Evolutionary conservation across 2,113 vertebrate species (phyloP).

Genomic region (Melanostigma gelatinosum): DNA sequence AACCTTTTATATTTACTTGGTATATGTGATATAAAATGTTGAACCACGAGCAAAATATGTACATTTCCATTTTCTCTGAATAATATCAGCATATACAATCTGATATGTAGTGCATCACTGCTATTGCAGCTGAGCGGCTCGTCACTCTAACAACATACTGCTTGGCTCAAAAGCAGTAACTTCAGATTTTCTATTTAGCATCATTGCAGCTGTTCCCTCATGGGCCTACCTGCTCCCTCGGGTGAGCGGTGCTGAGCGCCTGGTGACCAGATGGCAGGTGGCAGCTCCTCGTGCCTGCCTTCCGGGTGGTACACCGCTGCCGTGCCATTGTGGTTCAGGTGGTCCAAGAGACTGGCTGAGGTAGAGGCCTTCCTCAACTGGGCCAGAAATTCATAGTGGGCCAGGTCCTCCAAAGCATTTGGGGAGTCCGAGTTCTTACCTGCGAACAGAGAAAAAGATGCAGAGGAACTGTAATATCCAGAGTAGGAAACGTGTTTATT

Average conservation of each 20-base stretch:
- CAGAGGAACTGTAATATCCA: not conserved
- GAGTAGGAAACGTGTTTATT: not conserved
- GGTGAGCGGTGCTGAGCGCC: constrained; percentile 74
- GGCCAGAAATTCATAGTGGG: constrained; percentile 77
- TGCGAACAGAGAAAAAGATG: constrained; percentile 30
- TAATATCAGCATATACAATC: constrained; percentile 1
- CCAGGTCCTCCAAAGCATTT: constrained; percentile 73
- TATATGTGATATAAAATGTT: not conserved
- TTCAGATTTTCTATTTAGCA: not conserved
- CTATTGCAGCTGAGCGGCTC: not conserved
- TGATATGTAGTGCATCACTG: not conserved
- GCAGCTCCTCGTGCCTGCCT: constrained; percentile 65
- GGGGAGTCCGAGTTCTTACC: constrained; percentile 75
- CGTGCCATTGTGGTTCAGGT: constrained; percentile 68
- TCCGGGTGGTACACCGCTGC: constrained; percentile 46
- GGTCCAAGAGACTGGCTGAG: constrained; percentile 58
- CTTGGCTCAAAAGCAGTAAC: not conserved
- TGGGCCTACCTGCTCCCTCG: constrained; percentile 72
- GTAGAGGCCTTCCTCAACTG: constrained; percentile 75
- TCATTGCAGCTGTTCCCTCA: not conserved
- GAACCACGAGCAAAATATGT: not conserved
- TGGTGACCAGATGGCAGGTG: constrained; percentile 79
- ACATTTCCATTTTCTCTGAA: constrained; percentile 25
- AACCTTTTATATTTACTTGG: not conserved
- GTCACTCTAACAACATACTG: not conserved